Conservation (phyloP, 1,140 invertebrate genomes). For the Drosophila ficusphila region DNA sequence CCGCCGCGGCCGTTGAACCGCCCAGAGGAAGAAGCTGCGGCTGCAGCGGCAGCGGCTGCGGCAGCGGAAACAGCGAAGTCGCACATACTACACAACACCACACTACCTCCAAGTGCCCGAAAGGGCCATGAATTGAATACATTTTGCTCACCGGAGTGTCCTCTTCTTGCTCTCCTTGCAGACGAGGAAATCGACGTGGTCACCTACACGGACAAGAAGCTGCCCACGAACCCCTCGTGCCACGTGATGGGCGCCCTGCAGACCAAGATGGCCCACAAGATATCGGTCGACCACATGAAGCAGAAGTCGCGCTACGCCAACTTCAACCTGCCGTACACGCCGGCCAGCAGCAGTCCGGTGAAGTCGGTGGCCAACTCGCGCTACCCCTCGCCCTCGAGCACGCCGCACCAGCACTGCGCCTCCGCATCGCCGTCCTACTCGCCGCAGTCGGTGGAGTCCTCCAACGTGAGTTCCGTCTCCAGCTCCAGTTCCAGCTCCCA, state of each 20-base stretch:
- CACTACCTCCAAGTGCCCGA: too few relatives aligned
- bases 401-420: slow-evolving; percentile 53
- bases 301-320: slow-evolving; percentile 33
- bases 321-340: slow-evolving; percentile 71
- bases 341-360: slow-evolving; percentile 78
- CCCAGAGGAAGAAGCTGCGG: background rate
- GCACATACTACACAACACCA: too few relatives aligned
- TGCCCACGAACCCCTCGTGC: slow-evolving; percentile 88
- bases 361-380: slow-evolving; percentile 73
- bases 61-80: too few relatives aligned
- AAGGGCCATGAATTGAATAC: too few relatives aligned
- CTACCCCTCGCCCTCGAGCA: slow-evolving; percentile 65
- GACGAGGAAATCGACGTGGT: slow-evolving; percentile 94
- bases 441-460: slow-evolving; percentile 20
- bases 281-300: slow-evolving; percentile 44
- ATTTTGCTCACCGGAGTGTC: background rate
- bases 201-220: slow-evolving; percentile 86
- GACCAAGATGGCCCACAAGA: slow-evolving; percentile 74
- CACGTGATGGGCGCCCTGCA: slow-evolving; percentile 87
- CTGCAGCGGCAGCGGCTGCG: slow-evolving; percentile 5
- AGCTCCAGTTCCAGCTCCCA: slow-evolving; percentile 29
- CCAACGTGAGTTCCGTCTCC: slow-evolving; percentile 28
- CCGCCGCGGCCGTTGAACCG: slow-evolving; percentile 64
- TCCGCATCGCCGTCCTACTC: slow-evolving; percentile 28
- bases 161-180: slow-evolving; percentile 84